Conservation (phyloP, 2,888 invertebrate genomes). For the Lepidochitona cinerea region DNA sequence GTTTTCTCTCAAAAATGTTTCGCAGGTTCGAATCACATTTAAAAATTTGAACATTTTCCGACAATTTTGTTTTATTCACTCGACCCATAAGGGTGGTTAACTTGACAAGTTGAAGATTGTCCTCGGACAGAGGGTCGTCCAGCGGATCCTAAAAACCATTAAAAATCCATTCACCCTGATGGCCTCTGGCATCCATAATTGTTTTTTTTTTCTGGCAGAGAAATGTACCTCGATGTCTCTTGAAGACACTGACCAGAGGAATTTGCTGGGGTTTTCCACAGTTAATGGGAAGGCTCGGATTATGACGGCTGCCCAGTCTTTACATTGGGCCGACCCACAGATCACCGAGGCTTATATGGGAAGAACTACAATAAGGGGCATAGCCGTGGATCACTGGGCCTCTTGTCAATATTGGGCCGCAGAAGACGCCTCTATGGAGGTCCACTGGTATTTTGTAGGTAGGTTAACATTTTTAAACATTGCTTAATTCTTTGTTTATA, state of each 20-base stretch:
- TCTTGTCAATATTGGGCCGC: constrained; percentile 47
- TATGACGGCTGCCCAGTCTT: constrained; percentile 14
- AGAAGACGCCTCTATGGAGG: constrained; percentile 47
- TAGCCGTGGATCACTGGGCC: constrained; percentile 40
- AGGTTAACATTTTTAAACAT: not conserved
- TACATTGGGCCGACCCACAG: constrained; percentile 5
- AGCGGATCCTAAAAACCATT: no score
- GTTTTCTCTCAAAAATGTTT: no score
- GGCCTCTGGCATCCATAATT: no score
- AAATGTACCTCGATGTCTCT: constrained; percentile 32
- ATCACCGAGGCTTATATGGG: constrained; percentile 35
- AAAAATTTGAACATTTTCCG: no score
- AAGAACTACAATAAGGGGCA: constrained; percentile 30
- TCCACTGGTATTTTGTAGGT: constrained; percentile 51
- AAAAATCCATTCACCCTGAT: no score
- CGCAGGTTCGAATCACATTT: no score
- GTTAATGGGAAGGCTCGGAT: constrained; percentile 6
- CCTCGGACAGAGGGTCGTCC: no score
- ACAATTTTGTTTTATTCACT: no score
- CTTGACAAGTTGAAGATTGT: no score
- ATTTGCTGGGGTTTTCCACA: constrained; percentile 39
- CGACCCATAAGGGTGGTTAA: no score
- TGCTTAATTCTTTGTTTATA: no score
- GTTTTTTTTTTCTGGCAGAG: not conserved
- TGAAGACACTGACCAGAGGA: constrained; percentile 26